Evolutionary conservation across 2,888 invertebrate genomes (phyloP).

Genomic region (Agonopterix arenella): DNA sequence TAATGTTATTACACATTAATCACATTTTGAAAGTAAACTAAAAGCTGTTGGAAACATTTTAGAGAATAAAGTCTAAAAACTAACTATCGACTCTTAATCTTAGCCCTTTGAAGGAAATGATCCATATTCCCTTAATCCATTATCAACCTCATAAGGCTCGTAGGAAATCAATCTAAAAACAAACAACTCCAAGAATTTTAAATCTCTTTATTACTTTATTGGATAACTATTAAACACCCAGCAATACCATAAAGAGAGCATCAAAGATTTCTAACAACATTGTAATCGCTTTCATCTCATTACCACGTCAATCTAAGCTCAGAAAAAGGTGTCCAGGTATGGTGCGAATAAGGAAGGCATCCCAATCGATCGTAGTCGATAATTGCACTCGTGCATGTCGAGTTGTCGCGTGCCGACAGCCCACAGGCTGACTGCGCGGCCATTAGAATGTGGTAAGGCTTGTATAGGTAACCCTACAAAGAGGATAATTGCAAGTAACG

Average conservation of each 20-base stretch:
- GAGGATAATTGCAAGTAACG: no score
- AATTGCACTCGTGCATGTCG: constrained; percentile 1
- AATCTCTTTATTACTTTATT: constrained; percentile 6
- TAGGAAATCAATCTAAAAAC: constrained; percentile 1
- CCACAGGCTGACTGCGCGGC: no score
- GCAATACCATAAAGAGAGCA: constrained; percentile 2
- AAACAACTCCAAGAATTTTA: not conserved
- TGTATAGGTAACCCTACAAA: not conserved
- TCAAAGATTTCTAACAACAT: constrained; percentile 8
- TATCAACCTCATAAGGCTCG: not conserved
- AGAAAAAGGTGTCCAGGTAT: constrained; percentile 4
- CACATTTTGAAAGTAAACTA: no score
- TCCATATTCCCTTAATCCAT: not conserved
- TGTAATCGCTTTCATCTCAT: constrained; percentile 8
- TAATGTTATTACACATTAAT: no score
- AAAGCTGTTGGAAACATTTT: no score
- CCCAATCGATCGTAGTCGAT: constrained; percentile 5
- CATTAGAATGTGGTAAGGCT: not conserved
- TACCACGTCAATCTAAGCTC: constrained; percentile 5
- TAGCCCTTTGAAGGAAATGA: no score
- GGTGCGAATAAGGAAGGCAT: constrained; percentile 6
- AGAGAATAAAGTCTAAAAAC: no score
- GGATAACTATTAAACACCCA: constrained; percentile 7
- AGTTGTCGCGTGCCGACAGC: constrained; percentile 1
- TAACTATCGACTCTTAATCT: no score